These are phyloP conservation scores for Chunga burmeisteri DNA, from an alignment of 2,113 vertebrate species.

Conservation along the genomic window DNA sequence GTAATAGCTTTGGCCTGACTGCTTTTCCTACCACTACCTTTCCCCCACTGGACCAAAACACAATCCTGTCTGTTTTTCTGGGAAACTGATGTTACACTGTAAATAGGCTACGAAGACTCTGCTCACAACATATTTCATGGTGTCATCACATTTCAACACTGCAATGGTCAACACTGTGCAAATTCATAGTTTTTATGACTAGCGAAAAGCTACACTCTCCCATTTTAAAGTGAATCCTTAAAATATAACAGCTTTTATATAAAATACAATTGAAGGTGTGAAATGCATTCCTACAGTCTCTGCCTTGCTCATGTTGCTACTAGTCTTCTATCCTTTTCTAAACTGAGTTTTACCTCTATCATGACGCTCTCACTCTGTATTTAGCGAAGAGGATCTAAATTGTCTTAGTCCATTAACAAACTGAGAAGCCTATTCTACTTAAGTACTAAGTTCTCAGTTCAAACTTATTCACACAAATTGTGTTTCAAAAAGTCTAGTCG, in stretches of 20 bases:
- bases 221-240: background rate
- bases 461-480: background rate
- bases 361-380: background rate
- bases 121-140: background rate
- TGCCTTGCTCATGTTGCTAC: background rate
- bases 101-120: background rate
- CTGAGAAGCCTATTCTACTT: background rate
- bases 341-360: background rate
- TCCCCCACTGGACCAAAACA: background rate
- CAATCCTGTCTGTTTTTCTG: background rate
- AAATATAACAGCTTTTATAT: background rate
- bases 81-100: background rate
- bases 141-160: background rate
- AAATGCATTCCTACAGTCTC: background rate
- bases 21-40: background rate
- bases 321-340: background rate
- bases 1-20: background rate
- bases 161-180: background rate
- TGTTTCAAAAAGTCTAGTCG: background rate
- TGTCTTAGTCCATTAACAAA: background rate
- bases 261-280: background rate
- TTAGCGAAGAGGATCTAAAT: background rate
- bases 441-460: background rate
- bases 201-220: background rate
- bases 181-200: background rate